phyloP scores from a whole-genome alignment of 1,140 invertebrate species.

The Drosophila navojoa region DNA sequence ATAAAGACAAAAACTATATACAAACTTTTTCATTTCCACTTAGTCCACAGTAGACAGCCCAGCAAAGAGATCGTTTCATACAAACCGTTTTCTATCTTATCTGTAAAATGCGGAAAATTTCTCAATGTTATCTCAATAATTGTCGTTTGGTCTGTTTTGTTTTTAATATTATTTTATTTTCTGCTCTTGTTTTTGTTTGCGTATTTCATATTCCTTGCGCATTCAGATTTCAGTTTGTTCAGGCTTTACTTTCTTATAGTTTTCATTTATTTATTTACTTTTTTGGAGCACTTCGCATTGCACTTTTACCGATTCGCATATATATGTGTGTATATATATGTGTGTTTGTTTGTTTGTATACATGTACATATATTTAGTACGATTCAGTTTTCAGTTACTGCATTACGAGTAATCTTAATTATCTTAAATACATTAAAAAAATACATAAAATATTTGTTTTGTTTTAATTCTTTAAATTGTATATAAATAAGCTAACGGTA shows the following conservation, averaged over 20 bases:
- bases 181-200: conserved; percentile 33
- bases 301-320: conserved; percentile 27
- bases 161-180: conserved; percentile 29
- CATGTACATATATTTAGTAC: conserved; percentile 23
- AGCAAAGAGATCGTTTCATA: background rate
- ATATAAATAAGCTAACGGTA: conserved; percentile 81
- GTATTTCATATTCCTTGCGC: conserved; percentile 70
- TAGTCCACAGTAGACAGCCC: too few relatives aligned
- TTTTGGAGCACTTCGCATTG: conserved; percentile 1
- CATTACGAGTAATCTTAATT: conserved; percentile 66
- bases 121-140: too few relatives aligned
- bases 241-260: conserved; percentile 36
- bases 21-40: background rate
- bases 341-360: conserved; percentile 15
- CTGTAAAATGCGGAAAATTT: too few relatives aligned
- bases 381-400: conserved; percentile 37
- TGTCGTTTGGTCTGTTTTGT: background rate
- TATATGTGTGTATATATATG: conserved; percentile 1
- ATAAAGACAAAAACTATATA: conserved; percentile 49
- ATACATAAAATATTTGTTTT: conserved; percentile 76
- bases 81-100: too few relatives aligned
- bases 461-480: conserved; percentile 55
- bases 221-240: conserved; percentile 52
- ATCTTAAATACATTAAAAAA: conserved; percentile 81
- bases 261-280: conserved; percentile 12